A percentile compares a stretch with the other conserved stretches of the same genome.
phyloP scores from a whole-genome alignment of 2,113 vertebrate genomes.

The Labrus mixtus region DNA sequence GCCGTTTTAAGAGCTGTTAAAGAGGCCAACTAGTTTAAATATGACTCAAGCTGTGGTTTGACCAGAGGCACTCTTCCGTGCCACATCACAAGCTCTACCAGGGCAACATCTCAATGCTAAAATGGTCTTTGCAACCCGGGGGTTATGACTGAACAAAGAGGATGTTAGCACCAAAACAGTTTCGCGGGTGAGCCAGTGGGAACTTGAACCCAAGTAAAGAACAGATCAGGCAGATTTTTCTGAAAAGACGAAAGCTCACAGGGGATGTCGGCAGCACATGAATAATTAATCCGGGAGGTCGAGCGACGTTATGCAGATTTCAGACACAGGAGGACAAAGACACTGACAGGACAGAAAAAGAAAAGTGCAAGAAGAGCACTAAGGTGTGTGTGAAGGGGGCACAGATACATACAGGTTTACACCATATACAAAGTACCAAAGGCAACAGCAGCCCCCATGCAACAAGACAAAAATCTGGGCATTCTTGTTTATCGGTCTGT shows the following conservation, averaged over 20 bases:
- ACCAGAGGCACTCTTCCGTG: constrained; percentile 45
- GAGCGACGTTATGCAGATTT: constrained; percentile 65
- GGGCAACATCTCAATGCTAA: constrained; percentile 34
- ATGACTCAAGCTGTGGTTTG: constrained; percentile 56
- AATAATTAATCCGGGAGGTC: constrained; percentile 56
- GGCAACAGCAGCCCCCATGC: constrained; percentile 77
- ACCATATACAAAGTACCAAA: constrained; percentile 70
- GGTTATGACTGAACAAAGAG: constrained; percentile 13
- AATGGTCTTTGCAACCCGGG: constrained; percentile 17
- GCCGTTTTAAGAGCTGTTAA: constrained; percentile 77
- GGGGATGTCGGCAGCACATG: constrained; percentile 37
- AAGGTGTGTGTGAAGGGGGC: constrained; percentile 18
- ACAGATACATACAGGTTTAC: constrained; percentile 57
- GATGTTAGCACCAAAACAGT: constrained; percentile 15
- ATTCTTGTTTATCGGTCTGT: constrained; percentile 39
- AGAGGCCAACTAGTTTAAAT: constrained; percentile 37
- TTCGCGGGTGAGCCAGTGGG: not conserved
- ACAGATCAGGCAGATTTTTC: constrained; percentile 49
- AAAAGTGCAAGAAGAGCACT: constrained; percentile 14
- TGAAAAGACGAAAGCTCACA: constrained; percentile 43
- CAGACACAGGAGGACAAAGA: constrained; percentile 58
- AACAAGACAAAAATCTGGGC: constrained; percentile 58
- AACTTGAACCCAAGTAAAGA: constrained; percentile 29
- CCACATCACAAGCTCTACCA: constrained; percentile 11
- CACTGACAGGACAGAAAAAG: constrained; percentile 20